Evolutionary conservation across 2,113 vertebrate genomes (phyloP).

Genomic region (Tamias sibiricus): DNA sequence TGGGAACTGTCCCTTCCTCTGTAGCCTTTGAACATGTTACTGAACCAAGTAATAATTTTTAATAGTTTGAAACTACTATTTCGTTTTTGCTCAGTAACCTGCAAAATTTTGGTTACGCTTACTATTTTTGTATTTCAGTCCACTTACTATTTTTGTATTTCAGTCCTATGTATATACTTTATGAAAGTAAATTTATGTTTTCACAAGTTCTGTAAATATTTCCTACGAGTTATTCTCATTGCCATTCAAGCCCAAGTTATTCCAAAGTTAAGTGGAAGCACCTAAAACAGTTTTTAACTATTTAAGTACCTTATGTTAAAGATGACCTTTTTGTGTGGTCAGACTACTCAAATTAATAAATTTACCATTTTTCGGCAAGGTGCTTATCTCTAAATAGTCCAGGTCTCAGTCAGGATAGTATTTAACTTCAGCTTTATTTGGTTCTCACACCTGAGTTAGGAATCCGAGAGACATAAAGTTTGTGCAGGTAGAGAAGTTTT

Average conservation of each 20-base stretch:
- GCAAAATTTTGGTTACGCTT: background rate
- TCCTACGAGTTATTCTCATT: background rate
- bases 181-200: background rate
- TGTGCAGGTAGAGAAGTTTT: background rate
- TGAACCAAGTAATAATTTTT: constrained; percentile 1
- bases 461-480: background rate
- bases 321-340: background rate
- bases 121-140: background rate
- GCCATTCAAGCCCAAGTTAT: background rate
- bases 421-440: background rate
- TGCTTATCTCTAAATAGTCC: background rate
- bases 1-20: background rate
- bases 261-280: background rate
- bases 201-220: background rate
- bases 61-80: background rate
- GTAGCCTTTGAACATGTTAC: background rate
- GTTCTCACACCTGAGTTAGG: background rate
- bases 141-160: background rate
- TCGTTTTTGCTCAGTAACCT: background rate
- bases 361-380: background rate
- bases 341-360: background rate
- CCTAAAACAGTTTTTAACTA: background rate
- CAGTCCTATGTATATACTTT: constrained; percentile 3
- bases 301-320: background rate
- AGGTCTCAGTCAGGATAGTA: background rate